These are phyloP conservation scores for Tiaroga cobitis DNA, from an alignment of 2,797 vertebrate species.

Conservation along the genomic window DNA sequence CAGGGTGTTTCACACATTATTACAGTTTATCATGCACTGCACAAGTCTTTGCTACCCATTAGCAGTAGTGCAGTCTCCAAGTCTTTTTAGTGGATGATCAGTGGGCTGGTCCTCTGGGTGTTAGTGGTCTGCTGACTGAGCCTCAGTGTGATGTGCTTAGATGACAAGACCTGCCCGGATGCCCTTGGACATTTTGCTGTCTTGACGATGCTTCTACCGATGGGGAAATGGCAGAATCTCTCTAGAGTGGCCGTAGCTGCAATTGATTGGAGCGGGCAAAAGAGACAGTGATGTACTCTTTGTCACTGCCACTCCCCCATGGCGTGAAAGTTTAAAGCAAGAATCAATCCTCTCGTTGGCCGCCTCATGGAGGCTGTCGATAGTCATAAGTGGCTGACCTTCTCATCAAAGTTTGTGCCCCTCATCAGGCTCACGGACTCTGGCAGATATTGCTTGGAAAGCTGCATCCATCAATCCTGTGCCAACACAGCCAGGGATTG, in stretches of 20 bases:
- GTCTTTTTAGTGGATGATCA: not conserved
- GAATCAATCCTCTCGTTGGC: conserved; percentile 62
- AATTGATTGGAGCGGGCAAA: conserved; percentile 74
- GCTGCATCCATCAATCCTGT: conserved; percentile 22
- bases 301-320: conserved; percentile 61
- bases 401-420: conserved; percentile 42
- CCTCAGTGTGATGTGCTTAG: not conserved
- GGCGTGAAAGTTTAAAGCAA: conserved; percentile 59
- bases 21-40: not conserved
- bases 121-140: conserved; percentile 26
- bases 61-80: not conserved
- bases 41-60: not conserved
- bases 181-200: conserved; percentile 59
- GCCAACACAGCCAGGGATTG: conserved; percentile 18
- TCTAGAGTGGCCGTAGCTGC: conserved; percentile 60
- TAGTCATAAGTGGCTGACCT: conserved; percentile 63
- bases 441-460: conserved; percentile 32
- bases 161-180: conserved; percentile 41
- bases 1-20: not conserved
- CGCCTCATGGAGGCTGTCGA: conserved; percentile 56
- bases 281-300: conserved; percentile 73
- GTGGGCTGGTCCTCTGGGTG: not conserved
- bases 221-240: conserved; percentile 61
- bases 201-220: conserved; percentile 58
- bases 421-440: conserved; percentile 25